Conservation (phyloP, 2,888 invertebrate species). For the Melanophora roralis region DNA sequence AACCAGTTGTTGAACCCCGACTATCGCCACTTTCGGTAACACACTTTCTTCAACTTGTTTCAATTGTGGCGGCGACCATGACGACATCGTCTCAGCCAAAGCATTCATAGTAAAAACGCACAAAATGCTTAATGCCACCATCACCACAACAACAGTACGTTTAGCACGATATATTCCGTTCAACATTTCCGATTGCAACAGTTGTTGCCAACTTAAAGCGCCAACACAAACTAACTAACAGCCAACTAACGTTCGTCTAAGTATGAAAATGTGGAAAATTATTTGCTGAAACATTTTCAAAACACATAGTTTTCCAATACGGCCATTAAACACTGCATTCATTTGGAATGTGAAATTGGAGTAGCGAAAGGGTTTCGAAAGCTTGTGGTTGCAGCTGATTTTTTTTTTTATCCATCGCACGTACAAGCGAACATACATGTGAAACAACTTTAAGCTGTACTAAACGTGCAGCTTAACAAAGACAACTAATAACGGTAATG, state of each 20-base stretch:
- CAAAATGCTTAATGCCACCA: constrained; percentile 2
- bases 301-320: constrained; percentile 45
- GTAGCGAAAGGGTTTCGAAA: constrained; percentile 59
- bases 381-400: background rate
- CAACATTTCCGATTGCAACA: constrained; percentile 37
- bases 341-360: constrained; percentile 52
- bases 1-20: constrained; percentile 39
- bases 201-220: constrained; percentile 59
- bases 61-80: background rate
- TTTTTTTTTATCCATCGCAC: background rate
- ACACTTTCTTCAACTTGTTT: constrained; percentile 22
- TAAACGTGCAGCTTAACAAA: background rate
- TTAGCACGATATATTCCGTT: constrained; percentile 1
- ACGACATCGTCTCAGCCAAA: background rate
- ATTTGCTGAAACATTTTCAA: constrained; percentile 1
- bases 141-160: background rate
- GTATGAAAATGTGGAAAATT: constrained; percentile 28
- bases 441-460: background rate
- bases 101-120: background rate
- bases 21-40: background rate
- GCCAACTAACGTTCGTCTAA: background rate
- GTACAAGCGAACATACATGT: background rate
- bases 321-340: background rate
- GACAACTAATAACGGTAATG: constrained; percentile 29
- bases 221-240: constrained; percentile 54